Percentiles rank a stretch among this genome's conserved stretches.
These are phyloP conservation scores for Drosophila mojavensis DNA, from an alignment of 1,140 invertebrate species.

Conservation along the genomic window DNA sequence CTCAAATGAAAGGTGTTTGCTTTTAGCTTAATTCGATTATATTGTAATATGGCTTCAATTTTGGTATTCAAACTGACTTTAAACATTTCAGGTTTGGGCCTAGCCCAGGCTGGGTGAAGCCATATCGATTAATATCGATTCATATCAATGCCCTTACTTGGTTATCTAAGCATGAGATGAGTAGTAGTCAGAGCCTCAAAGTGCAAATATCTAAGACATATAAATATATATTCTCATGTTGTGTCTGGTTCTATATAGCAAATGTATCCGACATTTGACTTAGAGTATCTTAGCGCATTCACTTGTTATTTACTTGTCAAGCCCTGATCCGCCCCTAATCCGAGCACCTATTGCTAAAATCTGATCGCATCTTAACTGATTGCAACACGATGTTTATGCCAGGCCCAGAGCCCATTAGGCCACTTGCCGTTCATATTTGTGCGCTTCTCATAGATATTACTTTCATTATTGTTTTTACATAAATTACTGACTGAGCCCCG, in stretches of 20 bases:
- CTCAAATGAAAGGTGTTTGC: neutral
- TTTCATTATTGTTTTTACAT: constrained; percentile 23
- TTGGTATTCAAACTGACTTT: too few species aligned
- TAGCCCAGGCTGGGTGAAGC: too few species aligned
- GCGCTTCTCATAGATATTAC: neutral
- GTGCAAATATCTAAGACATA: too few species aligned
- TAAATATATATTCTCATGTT: too few species aligned
- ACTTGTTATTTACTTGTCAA: constrained; percentile 7
- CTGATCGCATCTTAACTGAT: constrained; percentile 17
- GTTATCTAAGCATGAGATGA: too few species aligned
- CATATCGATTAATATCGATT: too few species aligned
- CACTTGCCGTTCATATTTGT: constrained; percentile 14
- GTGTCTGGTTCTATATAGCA: too few species aligned
- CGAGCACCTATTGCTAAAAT: neutral
- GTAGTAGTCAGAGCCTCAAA: too few species aligned
- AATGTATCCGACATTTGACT: too few species aligned
- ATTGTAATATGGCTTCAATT: neutral
- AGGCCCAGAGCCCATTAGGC: neutral
- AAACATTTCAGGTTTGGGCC: too few species aligned
- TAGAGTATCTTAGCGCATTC: neutral
- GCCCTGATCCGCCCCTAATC: neutral
- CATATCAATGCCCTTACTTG: too few species aligned
- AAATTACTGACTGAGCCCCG: neutral
- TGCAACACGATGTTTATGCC: constrained; percentile 4
- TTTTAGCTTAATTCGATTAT: neutral